Evolutionary conservation across 1,140 invertebrate species (phyloP).

Genomic region (Thaumatotibia leucotreta): DNA sequence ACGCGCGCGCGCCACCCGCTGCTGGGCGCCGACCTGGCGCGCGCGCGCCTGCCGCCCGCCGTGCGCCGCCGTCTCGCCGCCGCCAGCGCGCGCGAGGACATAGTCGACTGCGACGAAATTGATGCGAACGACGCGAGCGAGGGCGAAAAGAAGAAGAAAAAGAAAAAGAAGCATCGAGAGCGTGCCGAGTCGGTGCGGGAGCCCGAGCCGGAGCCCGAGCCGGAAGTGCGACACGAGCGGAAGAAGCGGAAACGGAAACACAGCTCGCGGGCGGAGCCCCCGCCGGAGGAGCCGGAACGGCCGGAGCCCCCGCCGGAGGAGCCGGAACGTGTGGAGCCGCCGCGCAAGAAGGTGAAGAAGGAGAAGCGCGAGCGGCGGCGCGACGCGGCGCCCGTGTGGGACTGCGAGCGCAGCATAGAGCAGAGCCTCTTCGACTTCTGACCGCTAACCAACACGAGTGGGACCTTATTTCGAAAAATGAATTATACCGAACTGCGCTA

Average conservation of each 20-base stretch:
- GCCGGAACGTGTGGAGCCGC: constrained; percentile 10
- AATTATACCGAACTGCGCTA: too few relatives aligned
- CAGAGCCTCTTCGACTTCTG: background rate
- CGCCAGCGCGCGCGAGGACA: background rate
- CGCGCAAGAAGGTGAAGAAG: background rate
- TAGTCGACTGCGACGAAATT: background rate
- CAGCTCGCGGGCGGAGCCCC: constrained; percentile 15
- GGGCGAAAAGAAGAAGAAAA: constrained; percentile 26
- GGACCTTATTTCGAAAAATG: too few relatives aligned
- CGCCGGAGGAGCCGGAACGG: constrained; percentile 13
- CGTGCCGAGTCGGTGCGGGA: constrained; percentile 13
- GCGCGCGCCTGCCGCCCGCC: constrained; percentile 37
- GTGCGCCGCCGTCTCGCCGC: constrained; percentile 15
- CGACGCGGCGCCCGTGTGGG: background rate
- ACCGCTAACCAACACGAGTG: too few relatives aligned
- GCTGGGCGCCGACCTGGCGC: constrained; percentile 56
- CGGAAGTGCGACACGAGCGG: constrained; percentile 13
- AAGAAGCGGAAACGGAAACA: constrained; percentile 43
- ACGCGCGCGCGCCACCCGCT: constrained; percentile 44
- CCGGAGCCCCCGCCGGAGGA: background rate
- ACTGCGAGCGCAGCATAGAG: constrained; percentile 4
- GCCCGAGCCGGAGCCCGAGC: constrained; percentile 14
- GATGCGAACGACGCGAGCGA: background rate
- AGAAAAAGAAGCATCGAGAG: constrained; percentile 40
- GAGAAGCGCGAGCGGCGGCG: background rate